phyloP scores from a whole-genome alignment of 2,797 vertebrate genomes.

The Neopelma chrysocephalum region DNA sequence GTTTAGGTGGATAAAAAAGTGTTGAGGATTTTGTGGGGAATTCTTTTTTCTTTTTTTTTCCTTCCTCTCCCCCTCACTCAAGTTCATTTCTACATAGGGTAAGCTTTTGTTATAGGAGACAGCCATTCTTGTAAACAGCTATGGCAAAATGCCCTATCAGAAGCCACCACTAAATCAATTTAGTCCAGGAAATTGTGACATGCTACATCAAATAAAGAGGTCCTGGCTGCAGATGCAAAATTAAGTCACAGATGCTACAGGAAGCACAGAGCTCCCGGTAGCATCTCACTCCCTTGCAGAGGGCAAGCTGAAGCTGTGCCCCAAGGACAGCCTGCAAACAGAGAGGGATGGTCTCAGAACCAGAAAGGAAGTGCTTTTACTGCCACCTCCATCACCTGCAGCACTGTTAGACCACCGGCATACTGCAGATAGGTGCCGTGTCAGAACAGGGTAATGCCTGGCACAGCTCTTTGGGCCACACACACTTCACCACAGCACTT shows the following conservation, averaged over 20 bases:
- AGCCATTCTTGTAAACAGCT: neutral
- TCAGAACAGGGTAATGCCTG: neutral
- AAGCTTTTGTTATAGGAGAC: neutral
- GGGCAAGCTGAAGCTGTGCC: neutral
- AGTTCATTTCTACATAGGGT: neutral
- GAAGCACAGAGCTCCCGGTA: neutral
- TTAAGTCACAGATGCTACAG: neutral
- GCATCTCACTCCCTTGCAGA: neutral
- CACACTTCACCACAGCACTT: neutral
- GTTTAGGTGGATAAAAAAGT: neutral
- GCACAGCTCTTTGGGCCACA: neutral
- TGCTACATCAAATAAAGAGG: neutral
- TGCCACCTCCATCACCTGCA: neutral
- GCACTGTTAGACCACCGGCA: neutral
- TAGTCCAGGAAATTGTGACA: accelerated
- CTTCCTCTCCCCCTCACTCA: neutral
- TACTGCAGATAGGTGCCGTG: neutral
- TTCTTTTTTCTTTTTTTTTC: neutral
- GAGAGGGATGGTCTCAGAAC: neutral
- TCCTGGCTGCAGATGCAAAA: neutral
- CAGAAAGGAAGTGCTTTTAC: neutral
- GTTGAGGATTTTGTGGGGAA: accelerated
- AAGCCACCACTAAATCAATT: neutral
- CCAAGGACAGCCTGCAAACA: neutral
- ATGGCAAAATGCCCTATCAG: neutral